Base-by-base conservation (phyloP, 2,797 vertebrate genomes). In the Danio aesculapii region DNA sequence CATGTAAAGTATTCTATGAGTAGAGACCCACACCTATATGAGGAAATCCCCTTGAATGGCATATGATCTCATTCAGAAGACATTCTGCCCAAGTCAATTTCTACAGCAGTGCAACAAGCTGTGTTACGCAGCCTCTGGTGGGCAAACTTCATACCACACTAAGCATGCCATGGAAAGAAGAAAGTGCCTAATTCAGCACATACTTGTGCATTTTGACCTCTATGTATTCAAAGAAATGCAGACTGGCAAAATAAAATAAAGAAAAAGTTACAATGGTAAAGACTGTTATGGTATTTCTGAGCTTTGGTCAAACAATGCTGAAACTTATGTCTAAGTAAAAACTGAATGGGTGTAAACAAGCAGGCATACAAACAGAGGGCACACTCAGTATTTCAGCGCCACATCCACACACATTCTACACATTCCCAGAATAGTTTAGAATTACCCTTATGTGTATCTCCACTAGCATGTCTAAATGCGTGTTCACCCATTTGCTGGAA, bases 11-110 rank as follows among this genome's bases (percentile, higher is more conserved):
- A 46, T 67, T 82, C 75, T 82, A 61, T 46, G 58, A 78, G 72
- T 46, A 66, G 83, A 14, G 74, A 88, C 84, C 90, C 87, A 92
- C 92, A 92, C 91, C 89, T 92, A 87, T 69, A 88, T 91, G 90
- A 93, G 88, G 88, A 92, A 91, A 92, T 89, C 88, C 87, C 87
- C 89, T 81, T 62, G 21, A 90, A 91, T 90, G 88, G 89, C 86
- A 89, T 46, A 92, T 93, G 91, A 92, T 84, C 87, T 93, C 91
- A 93, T 86, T 77, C 82, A 84, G 81, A 75, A 92, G 88, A 88
- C 90, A 91, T 92, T 87, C 72, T 83, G 81, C 84, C 78, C 84
- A 91, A 89, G 88, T 79, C 83, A 86, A 84, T 73, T 83, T 82
- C 76, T 63, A 11, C 74, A 75, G 13, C 49, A 61, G 75, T 77